Conservation (phyloP, 2,888 invertebrate species). For the Hartigia nigra region DNA sequence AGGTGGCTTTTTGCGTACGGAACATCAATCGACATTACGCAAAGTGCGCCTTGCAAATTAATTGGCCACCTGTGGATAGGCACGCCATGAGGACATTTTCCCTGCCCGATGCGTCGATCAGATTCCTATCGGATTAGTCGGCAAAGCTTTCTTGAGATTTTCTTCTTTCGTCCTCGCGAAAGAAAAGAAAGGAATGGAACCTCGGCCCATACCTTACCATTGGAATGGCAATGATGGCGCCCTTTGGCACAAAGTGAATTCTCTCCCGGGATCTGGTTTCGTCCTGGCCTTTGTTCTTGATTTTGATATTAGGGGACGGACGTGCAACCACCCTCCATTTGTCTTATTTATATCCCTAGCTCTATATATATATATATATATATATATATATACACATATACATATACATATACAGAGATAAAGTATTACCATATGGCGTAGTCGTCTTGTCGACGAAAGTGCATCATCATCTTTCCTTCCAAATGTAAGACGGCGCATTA, state of each 20-base stretch:
- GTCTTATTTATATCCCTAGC: not conserved
- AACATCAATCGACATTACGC: slow-evolving; percentile 53
- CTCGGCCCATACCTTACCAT: not conserved
- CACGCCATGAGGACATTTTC: slow-evolving; percentile 32
- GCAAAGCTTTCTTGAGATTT: not conserved
- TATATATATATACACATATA: not conserved
- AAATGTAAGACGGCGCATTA: not conserved
- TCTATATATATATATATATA: not conserved
- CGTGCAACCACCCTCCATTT: not conserved
- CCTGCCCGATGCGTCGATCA: slow-evolving; percentile 36
- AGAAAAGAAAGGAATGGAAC: not conserved
- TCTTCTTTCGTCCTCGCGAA: not conserved
- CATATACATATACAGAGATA: not conserved
- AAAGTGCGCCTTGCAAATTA: slow-evolving; percentile 52
- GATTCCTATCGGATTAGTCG: slow-evolving; percentile 47
- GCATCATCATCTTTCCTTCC: not conserved
- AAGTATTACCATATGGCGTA: not conserved
- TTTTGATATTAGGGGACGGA: not conserved
- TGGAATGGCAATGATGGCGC: not conserved
- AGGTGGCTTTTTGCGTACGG: slow-evolving; percentile 27
- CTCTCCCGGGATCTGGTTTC: not conserved
- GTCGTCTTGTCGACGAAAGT: not conserved
- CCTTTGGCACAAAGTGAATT: not conserved
- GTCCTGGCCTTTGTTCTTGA: not conserved
- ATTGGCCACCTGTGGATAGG: slow-evolving; percentile 57